A percentile compares a stretch with the other conserved stretches of the same genome.
phyloP scores from a whole-genome alignment of 1,140 invertebrate species.

The Zelostemma sp. region DNA sequence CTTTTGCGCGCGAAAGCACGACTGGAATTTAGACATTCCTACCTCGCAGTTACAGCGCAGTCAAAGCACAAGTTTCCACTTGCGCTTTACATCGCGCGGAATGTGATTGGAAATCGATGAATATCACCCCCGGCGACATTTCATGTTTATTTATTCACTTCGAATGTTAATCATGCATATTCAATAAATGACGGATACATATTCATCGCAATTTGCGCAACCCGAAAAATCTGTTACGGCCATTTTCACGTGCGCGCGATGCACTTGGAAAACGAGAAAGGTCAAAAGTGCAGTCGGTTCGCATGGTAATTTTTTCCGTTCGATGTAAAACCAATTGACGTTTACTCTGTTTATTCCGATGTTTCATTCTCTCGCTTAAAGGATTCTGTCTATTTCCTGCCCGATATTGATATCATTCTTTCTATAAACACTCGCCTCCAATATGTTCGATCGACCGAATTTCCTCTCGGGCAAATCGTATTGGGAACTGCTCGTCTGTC shows the following conservation, averaged over 20 bases:
- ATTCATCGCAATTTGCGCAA: no score
- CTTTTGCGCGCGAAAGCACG: no score
- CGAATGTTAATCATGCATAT: no score
- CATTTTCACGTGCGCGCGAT: background rate
- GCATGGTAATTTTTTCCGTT: background rate
- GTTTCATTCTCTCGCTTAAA: conserved; percentile 4
- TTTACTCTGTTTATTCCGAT: conserved; percentile 4
- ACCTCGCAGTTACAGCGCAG: no score
- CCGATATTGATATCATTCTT: conserved; percentile 41
- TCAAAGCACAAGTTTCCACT: conserved; percentile 14
- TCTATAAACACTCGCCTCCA: conserved; percentile 45
- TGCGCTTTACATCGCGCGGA: conserved; percentile 31
- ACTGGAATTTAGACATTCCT: no score
- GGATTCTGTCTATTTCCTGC: conserved; percentile 12
- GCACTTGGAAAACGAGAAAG: no score
- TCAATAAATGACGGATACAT: no score
- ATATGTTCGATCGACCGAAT: conserved; percentile 46
- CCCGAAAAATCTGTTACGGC: no score
- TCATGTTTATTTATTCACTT: no score
- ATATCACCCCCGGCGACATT: conserved; percentile 1
- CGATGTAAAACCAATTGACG: background rate
- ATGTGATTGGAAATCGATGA: conserved; percentile 37
- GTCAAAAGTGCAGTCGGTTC: background rate
- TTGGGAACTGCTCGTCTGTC: conserved; percentile 53
- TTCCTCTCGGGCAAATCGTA: conserved; percentile 50